These are phyloP conservation scores for Taeniopygia guttata DNA, from an alignment of 2,797 vertebrate species.

Conservation along the genomic window DNA sequence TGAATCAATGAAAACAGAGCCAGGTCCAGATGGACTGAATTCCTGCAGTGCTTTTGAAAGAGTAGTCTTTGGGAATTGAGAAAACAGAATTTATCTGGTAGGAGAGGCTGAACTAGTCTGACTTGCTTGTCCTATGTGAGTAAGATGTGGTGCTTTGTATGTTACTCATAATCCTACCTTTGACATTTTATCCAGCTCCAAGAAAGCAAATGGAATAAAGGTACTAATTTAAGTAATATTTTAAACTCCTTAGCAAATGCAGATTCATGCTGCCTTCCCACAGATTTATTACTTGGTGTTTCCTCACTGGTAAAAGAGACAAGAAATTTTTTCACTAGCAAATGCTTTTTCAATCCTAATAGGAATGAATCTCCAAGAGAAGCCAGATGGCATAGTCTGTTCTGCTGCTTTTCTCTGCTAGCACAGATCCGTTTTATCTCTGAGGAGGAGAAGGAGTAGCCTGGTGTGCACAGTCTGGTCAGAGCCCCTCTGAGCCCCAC, in stretches of 20 bases:
- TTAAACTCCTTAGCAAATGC: not conserved
- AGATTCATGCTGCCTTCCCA: not conserved
- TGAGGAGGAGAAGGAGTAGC: not conserved
- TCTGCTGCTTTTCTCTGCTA: not conserved
- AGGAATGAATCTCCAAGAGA: not conserved
- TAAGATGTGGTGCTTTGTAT: not conserved
- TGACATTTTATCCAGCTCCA: conserved; percentile 7
- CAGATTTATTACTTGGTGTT: not conserved
- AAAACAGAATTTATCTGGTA: conserved; percentile 5
- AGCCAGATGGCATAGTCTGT: not conserved
- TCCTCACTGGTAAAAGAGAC: not conserved
- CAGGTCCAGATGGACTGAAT: not conserved
- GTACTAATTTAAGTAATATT: not conserved
- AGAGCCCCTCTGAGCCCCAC: not conserved
- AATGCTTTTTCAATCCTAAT: not conserved
- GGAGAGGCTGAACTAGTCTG: conserved; percentile 51
- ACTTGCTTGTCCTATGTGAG: conserved; percentile 25
- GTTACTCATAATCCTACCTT: conserved; percentile 7
- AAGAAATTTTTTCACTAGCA: not conserved
- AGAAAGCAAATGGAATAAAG: not conserved
- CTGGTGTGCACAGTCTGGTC: not conserved
- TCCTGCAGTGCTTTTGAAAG: conserved; percentile 41
- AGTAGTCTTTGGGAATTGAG: conserved; percentile 26
- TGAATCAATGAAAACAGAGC: not conserved
- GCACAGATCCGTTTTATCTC: not conserved